Evolutionary conservation across 2,113 vertebrate genomes (phyloP).

Genomic region (Dolichallabes microphthalmus): DNA sequence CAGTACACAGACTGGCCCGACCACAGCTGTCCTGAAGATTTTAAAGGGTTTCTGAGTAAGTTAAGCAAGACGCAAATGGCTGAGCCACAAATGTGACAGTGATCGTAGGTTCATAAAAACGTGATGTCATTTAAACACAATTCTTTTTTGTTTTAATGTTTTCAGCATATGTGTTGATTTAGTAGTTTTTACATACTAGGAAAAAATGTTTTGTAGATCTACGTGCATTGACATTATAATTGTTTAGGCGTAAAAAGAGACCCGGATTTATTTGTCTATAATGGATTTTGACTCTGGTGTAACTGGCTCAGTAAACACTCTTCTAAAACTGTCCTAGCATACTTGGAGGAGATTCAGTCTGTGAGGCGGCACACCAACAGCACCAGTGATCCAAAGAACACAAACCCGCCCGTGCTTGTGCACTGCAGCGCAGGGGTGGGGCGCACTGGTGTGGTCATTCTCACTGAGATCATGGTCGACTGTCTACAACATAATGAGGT

Average conservation of each 20-base stretch:
- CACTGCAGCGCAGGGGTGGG: conserved; percentile 96
- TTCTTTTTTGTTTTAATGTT: not conserved
- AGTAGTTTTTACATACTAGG: not conserved
- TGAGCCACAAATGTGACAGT: not conserved
- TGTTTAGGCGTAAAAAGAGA: not conserved
- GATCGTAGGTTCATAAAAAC: not conserved
- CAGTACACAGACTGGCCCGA: conserved; percentile 99
- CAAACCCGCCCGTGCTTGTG: conserved; percentile 84
- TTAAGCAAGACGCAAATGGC: conserved; percentile 38
- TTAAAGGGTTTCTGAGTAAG: conserved; percentile 95
- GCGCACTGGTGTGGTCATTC: conserved; percentile 88
- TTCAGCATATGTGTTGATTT: not conserved
- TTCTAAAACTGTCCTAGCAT: conserved; percentile 72
- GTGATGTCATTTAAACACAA: not conserved
- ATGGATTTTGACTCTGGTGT: not conserved
- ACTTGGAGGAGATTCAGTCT: conserved; percentile 96
- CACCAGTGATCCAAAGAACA: conserved; percentile 80
- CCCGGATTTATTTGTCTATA: not conserved
- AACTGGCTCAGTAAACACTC: not conserved
- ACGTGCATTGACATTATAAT: not conserved
- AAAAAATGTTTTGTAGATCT: not conserved
- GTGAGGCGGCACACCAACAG: conserved; percentile 94
- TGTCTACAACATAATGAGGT: conserved; percentile 98
- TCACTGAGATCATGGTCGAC: conserved; percentile 94
- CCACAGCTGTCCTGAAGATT: conserved; percentile 91